Conservation (phyloP, 2,797 vertebrate genomes). For the Galago senegalensis region DNA sequence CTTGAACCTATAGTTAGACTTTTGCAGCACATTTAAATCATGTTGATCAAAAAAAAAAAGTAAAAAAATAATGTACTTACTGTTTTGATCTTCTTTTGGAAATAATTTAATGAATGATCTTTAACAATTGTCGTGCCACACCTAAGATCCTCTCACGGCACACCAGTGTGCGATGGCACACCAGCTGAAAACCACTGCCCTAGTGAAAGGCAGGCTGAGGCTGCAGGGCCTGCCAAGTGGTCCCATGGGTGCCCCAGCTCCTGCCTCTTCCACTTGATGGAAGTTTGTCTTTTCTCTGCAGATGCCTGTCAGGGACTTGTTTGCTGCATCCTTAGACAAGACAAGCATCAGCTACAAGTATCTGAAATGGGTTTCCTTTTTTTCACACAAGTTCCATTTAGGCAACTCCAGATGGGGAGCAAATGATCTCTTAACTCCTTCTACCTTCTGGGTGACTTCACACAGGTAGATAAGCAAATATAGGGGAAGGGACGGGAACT, state of each 20-base stretch:
- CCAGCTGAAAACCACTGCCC: no score
- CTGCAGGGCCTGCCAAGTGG: background rate
- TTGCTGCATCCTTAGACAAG: background rate
- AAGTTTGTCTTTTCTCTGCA: background rate
- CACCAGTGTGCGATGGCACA: background rate
- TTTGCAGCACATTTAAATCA: no score
- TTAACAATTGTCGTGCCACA: no score
- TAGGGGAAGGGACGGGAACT: background rate
- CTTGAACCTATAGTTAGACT: no score
- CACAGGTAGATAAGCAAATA: background rate
- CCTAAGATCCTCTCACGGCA: no score
- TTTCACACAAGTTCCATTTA: background rate
- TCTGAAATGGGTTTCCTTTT: background rate
- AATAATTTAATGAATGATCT: no score
- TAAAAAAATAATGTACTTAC: no score
- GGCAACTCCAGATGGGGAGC: background rate
- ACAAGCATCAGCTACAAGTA: background rate
- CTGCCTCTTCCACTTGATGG: background rate
- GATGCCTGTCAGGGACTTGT: background rate
- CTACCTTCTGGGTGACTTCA: background rate
- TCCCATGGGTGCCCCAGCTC: background rate
- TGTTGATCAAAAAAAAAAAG: no score
- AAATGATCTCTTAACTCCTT: background rate
- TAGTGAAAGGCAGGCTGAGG: background rate
- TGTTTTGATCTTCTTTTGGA: no score